Conservation (phyloP, 2,797 vertebrate species). For the Mionectes olivaceus region DNA sequence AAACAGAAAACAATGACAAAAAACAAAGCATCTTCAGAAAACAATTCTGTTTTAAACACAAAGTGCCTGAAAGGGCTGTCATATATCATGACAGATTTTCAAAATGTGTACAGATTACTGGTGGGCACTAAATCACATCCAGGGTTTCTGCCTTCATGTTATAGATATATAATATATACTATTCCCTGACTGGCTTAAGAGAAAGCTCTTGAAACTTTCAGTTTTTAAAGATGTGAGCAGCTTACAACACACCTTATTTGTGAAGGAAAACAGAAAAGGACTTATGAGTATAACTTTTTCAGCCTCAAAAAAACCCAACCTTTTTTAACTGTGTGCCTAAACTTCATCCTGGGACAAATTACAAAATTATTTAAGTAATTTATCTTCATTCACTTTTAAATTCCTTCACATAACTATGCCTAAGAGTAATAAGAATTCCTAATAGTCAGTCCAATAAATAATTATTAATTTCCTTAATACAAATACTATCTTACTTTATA, state of each 20-base stretch:
- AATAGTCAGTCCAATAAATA: neutral
- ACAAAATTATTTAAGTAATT: neutral
- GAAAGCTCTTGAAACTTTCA: neutral
- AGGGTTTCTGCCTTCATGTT: slow-evolving; percentile 4
- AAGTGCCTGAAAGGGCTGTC: neutral
- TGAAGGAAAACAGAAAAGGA: neutral
- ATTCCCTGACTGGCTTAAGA: neutral
- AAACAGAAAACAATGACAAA: slow-evolving; percentile 35
- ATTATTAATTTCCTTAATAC: neutral
- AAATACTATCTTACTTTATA: neutral
- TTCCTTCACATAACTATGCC: neutral
- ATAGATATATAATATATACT: neutral
- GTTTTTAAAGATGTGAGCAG: neutral
- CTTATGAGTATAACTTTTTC: neutral
- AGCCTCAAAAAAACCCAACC: neutral
- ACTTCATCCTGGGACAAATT: neutral
- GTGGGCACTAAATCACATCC: slow-evolving; percentile 25
- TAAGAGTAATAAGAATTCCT: neutral
- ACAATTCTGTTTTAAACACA: slow-evolving; percentile 34
- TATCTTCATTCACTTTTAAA: neutral
- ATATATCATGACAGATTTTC: slow-evolving; percentile 16
- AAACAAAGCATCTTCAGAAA: slow-evolving; percentile 14
- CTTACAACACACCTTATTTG: neutral
- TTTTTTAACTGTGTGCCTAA: neutral
- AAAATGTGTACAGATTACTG: neutral